Conservation (phyloP, 2,797 vertebrate species). For the Typhlichthys subterraneus region DNA sequence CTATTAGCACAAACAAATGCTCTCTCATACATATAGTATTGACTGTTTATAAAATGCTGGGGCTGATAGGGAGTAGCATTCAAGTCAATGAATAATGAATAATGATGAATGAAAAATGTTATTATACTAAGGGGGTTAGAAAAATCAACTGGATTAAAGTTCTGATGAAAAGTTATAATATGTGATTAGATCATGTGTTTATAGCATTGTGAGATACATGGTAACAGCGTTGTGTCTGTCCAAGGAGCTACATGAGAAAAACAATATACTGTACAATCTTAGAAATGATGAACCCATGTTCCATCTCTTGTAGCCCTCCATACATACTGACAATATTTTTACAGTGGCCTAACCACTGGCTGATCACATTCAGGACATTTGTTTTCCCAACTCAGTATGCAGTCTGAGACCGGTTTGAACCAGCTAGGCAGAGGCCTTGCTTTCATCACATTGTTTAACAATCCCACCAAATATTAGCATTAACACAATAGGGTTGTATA, state of each 20-base stretch:
- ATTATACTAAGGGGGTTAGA: too few species aligned
- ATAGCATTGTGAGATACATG: too few species aligned
- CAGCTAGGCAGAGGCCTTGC: conserved; percentile 38
- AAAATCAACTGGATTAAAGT: too few species aligned
- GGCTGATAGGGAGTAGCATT: too few species aligned
- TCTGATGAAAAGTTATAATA: too few species aligned
- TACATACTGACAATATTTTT: not conserved
- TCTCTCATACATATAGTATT: not conserved
- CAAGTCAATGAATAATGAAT: too few species aligned
- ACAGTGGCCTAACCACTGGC: conserved; percentile 34
- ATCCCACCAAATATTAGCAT: conserved; percentile 9
- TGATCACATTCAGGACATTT: conserved; percentile 60
- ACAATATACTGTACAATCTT: too few species aligned
- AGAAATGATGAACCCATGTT: too few species aligned
- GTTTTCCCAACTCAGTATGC: conserved; percentile 51
- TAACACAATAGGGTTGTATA: not conserved
- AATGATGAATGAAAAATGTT: too few species aligned
- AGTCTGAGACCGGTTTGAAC: conserved; percentile 57
- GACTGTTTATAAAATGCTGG: not conserved
- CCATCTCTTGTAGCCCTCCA: not conserved
- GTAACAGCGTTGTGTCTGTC: too few species aligned
- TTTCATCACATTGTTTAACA: conserved; percentile 67
- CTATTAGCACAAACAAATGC: not conserved
- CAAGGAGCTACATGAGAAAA: too few species aligned
- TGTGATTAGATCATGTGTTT: too few species aligned